Base-by-base conservation (phyloP, 2,113 vertebrate species). In the Chloropsis cyanopogon region DNA sequence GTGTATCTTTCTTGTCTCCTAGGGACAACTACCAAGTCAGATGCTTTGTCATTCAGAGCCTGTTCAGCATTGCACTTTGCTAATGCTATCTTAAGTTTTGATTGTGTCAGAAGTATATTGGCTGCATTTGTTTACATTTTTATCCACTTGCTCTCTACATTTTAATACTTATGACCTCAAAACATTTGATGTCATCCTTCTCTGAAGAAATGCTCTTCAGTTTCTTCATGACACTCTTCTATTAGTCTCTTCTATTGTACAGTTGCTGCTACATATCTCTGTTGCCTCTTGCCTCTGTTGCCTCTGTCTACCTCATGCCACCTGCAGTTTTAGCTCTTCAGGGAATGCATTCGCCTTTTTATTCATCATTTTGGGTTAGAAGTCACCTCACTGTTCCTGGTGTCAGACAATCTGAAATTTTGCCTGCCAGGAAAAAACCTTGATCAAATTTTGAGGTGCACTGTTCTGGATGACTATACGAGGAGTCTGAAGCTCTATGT, bases 161-260 rank as follows among this genome's bases (percentile, higher is more conserved):
- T 79, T 65, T 79, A 65, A 79, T 79, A 65, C 82, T 92, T 95
- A 61, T 87, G 46, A 64, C 35, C 53, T 80, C 46, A 42, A 65
- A 54, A 65, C 31, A 77, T 80, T 90, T 95, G 88, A 96, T 96
- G 95, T 59, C 86, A 88, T 84, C 86, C 63, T 92, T 82, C 86
- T 86, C 87, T 70, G 76, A 92, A 94, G 78, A 94, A 90, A 79
- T 84, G 56, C 69, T 89, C 87, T 82, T 82, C 77, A 91, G 56
- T 86, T 46, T 90, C 79, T 77, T 92, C 71, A 75, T 52, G 69
- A 66, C 68, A 66, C 35, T 82, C n/a, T 60, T 50, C 37, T 71
- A 35, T 71, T 83, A 72, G 47, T 72, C 57, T 83, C 26, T 95
- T 93, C 56, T 91, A 14, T 8, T 44, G 59, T 88, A 69, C 50